Percentiles rank a stretch among this genome's conserved stretches.
phyloP scores from a whole-genome alignment of 2,113 vertebrate genomes.

The Fukomys damarensis region DNA sequence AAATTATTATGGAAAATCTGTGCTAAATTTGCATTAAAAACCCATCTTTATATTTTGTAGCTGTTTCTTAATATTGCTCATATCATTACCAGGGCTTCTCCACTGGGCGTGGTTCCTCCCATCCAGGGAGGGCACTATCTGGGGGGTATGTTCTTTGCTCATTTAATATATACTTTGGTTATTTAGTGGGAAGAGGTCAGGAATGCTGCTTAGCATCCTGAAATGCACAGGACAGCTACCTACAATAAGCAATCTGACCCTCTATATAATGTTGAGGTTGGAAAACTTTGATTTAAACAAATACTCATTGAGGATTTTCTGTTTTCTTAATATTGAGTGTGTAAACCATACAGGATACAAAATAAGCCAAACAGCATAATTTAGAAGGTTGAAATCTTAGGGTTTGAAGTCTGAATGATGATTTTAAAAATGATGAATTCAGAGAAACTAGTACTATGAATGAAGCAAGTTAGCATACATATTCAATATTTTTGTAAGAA shows the following conservation, averaged over 20 bases:
- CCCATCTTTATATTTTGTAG: not conserved
- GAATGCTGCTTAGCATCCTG: not conserved
- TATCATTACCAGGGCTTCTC: not conserved
- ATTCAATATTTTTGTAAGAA: not conserved
- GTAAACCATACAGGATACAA: not conserved
- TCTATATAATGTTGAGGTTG: not conserved
- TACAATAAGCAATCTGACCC: not conserved
- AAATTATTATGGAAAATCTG: constrained; percentile 25
- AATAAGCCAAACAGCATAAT: not conserved
- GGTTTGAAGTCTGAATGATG: not conserved
- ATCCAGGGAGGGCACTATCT: not conserved
- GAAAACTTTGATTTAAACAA: not conserved
- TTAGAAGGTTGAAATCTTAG: not conserved
- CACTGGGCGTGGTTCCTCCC: not conserved
- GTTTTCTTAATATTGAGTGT: not conserved
- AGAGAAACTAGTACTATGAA: no score
- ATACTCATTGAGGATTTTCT: not conserved
- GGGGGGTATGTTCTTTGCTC: not conserved
- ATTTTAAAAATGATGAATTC: not conserved
- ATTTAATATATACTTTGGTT: not conserved
- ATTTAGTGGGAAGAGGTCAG: not conserved
- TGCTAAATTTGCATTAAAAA: not conserved
- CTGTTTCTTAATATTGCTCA: not conserved
- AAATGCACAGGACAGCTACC: not conserved
- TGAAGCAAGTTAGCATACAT: not conserved